These are phyloP conservation scores for Hyles euphorbiae DNA, from an alignment of 1,140 invertebrate species.

Conservation along the genomic window DNA sequence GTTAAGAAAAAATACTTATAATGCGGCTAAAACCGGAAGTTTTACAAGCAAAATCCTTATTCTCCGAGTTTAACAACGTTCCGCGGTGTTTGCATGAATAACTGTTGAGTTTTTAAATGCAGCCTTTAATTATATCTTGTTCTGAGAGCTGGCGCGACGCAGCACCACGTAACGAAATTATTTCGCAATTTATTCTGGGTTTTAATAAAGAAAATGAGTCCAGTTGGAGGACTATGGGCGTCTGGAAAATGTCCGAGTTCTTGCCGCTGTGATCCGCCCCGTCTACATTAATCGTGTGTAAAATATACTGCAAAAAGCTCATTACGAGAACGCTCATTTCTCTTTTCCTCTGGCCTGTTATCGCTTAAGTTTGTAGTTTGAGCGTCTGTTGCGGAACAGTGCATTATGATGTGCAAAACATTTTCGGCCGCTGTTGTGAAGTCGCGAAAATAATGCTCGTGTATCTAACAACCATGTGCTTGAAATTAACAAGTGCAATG, in stretches of 20 bases:
- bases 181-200: constrained; percentile 66
- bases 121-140: constrained; percentile 57
- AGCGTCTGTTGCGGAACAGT: too few species aligned
- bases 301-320: constrained; percentile 41
- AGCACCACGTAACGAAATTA: constrained; percentile 54
- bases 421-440: neutral
- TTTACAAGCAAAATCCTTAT: too few species aligned
- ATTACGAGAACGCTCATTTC: constrained; percentile 27
- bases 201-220: constrained; percentile 66
- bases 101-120: constrained; percentile 8
- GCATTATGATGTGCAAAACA: too few species aligned
- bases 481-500: too few species aligned
- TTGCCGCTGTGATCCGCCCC: constrained; percentile 38
- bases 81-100: too few species aligned
- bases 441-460: neutral
- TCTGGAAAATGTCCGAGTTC: constrained; percentile 42
- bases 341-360: constrained; percentile 5
- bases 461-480: too few species aligned
- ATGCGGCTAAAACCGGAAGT: too few species aligned
- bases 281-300: constrained; percentile 49
- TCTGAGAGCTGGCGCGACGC: constrained; percentile 33
- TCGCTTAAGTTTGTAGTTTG: too few species aligned
- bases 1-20: too few species aligned
- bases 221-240: constrained; percentile 28
- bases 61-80: too few species aligned